Conservation (phyloP, 1,140 invertebrate species). For the Magallana gigas region DNA sequence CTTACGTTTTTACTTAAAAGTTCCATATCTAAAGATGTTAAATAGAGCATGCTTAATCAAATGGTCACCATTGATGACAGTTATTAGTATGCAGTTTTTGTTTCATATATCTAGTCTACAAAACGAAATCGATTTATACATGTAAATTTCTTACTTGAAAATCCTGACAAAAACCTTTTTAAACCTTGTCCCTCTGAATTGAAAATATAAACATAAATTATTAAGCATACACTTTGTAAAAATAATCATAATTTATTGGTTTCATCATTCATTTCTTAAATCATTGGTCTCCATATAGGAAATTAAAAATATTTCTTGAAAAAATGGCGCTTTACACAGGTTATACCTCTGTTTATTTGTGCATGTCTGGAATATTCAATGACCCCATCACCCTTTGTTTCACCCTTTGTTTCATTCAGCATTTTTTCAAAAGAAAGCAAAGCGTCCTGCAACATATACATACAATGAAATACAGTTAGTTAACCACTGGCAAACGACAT, state of each 20-base stretch:
- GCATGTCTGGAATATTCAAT: no score
- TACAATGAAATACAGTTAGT: no score
- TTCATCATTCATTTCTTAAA: no score
- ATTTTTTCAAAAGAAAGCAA: not conserved
- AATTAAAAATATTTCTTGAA: no score
- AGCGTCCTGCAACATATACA: not conserved
- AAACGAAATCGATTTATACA: not conserved
- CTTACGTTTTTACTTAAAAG: not conserved
- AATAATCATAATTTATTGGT: no score
- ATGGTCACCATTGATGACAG: not conserved
- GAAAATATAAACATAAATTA: no score
- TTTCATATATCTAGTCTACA: not conserved
- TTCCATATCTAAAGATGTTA: not conserved
- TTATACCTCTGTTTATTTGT: no score
- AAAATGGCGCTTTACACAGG: no score
- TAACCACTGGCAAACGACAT: no score
- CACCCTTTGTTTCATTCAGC: not conserved
- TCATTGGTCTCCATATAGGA: no score
- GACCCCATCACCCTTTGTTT: no score
- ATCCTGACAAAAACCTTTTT: conserved; percentile 8
- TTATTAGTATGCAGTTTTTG: not conserved
- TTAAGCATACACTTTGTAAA: no score
- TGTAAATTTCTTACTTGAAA: not conserved
- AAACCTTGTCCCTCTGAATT: not conserved
- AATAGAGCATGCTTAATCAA: not conserved